Conservation (phyloP, 2,888 invertebrate genomes). For the Melanargia galathea region DNA sequence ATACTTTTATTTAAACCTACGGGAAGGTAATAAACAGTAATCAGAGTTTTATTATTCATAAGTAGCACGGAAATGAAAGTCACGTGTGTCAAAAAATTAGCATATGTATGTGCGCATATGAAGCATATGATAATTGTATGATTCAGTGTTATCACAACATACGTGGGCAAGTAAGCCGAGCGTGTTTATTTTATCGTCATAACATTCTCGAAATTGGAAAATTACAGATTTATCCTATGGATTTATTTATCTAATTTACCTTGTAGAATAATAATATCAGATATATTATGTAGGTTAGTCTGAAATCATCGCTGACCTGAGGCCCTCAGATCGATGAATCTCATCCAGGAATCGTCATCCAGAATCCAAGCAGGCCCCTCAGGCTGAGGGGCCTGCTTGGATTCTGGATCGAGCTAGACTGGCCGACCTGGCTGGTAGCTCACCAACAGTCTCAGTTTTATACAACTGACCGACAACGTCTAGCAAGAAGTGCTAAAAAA, state of each 20-base stretch:
- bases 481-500: too few species aligned
- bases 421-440: too few species aligned
- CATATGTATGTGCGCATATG: constrained; percentile 21
- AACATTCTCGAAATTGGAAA: constrained; percentile 2
- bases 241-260: neutral
- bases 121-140: constrained; percentile 26
- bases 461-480: too few species aligned
- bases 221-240: neutral
- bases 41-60: neutral
- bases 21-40: neutral
- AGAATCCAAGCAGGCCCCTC: too few species aligned
- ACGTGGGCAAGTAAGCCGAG: neutral
- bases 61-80: constrained; percentile 18
- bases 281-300: neutral
- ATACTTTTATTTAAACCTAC: too few species aligned
- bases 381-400: too few species aligned
- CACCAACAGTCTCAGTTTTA: too few species aligned
- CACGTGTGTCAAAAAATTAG: constrained; percentile 27
- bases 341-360: too few species aligned
- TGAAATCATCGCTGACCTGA: too few species aligned
- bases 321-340: too few species aligned
- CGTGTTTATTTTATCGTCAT: constrained; percentile 12
- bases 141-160: constrained; percentile 24
- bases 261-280: neutral
- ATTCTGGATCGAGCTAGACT: too few species aligned